Percentiles rank a stretch among this genome's conserved stretches.
phyloP scores from a whole-genome alignment of 2,888 invertebrate genomes.

The Nesidiocoris tenuis region DNA sequence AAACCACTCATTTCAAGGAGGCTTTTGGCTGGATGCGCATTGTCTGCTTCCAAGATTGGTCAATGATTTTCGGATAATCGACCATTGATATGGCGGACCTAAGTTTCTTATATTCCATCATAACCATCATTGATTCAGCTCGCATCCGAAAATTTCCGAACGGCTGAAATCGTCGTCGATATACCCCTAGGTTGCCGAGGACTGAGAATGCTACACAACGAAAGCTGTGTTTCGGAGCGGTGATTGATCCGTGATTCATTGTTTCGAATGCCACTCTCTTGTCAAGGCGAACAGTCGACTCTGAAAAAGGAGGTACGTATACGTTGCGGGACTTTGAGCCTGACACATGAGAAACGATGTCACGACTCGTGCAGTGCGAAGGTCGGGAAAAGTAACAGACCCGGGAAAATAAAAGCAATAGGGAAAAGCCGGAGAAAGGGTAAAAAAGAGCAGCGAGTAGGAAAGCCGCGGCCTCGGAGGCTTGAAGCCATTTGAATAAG shows the following conservation, averaged over 20 bases:
- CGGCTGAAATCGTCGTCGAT: too few relatives aligned
- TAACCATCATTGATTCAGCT: too few relatives aligned
- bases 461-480: not conserved
- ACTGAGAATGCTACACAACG: too few relatives aligned
- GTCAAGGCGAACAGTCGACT: not conserved
- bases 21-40: too few relatives aligned
- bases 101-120: too few relatives aligned
- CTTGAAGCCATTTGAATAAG: slow-evolving; percentile 40
- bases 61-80: too few relatives aligned
- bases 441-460: not conserved
- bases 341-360: slow-evolving; percentile 37
- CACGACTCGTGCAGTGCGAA: not conserved
- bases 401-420: slow-evolving; percentile 35
- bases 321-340: not conserved
- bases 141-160: too few relatives aligned
- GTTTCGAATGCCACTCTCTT: slow-evolving; percentile 11
- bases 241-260: slow-evolving; percentile 4
- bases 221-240: not conserved
- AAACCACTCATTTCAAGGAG: too few relatives aligned
- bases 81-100: too few relatives aligned
- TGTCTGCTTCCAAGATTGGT: too few relatives aligned
- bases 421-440: not conserved
- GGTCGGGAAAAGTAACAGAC: slow-evolving; percentile 1
- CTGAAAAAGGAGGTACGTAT: not conserved
- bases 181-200: too few relatives aligned